Conservation (phyloP, 2,888 invertebrate genomes). For the Macaria liturata region DNA sequence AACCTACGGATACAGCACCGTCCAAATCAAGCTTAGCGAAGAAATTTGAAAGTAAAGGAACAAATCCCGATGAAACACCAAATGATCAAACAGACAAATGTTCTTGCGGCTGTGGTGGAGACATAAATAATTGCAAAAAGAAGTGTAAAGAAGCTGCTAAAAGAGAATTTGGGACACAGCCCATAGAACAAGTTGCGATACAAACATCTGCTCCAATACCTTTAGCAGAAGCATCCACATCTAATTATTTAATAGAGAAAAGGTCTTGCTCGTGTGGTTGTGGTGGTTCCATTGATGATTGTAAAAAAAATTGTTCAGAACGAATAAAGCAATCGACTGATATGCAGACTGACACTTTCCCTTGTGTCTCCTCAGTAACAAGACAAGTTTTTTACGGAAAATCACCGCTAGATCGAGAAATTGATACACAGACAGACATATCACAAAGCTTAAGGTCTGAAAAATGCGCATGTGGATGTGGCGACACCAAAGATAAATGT, state of each 20-base stretch:
- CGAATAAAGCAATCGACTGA: not conserved
- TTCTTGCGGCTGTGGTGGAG: constrained; percentile 9
- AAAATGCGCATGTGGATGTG: no score
- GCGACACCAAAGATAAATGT: no score
- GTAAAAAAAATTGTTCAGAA: constrained; percentile 9
- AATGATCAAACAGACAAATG: constrained; percentile 2
- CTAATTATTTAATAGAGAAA: not conserved
- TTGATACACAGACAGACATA: constrained; percentile 3
- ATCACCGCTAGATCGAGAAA: constrained; percentile 1
- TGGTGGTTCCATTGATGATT: constrained; percentile 13
- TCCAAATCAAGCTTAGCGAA: no score
- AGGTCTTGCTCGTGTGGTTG: constrained; percentile 20
- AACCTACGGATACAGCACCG: no score
- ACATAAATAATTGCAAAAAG: constrained; percentile 5
- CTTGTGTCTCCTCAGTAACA: not conserved
- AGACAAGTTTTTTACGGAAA: not conserved
- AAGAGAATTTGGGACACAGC: constrained; percentile 1
- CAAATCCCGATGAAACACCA: not conserved
- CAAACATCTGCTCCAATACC: not conserved
- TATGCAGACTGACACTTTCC: not conserved
- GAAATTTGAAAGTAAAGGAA: not conserved
- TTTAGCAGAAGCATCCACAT: not conserved
- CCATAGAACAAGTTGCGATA: constrained; percentile 3
- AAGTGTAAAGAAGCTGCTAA: not conserved
- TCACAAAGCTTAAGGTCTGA: no score